These are phyloP conservation scores for Mus minutoides DNA, from an alignment of 2,797 vertebrate species.

Conservation along the genomic window DNA sequence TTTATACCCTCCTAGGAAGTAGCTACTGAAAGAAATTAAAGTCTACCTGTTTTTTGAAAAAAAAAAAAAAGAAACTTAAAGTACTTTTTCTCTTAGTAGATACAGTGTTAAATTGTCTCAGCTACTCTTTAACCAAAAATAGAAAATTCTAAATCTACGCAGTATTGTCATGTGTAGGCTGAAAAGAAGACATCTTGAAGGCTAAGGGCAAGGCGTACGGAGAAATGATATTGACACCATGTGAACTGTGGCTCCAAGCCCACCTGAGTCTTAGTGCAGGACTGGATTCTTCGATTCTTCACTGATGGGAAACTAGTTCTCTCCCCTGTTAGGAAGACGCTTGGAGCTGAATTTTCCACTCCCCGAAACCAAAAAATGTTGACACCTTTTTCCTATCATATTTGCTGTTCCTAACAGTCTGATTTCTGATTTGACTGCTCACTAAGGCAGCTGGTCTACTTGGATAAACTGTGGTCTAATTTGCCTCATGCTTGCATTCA, in stretches of 20 bases:
- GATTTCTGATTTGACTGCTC: constrained; percentile 45
- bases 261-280: not conserved
- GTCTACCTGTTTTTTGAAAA: not conserved
- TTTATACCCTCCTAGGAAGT: not conserved
- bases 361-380: not conserved
- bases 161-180: not conserved
- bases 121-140: not conserved
- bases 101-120: not conserved
- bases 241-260: not conserved
- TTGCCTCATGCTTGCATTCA: not conserved
- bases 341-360: not conserved
- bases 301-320: not conserved
- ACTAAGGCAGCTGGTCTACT: not conserved
- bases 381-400: not conserved
- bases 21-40: not conserved
- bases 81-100: not conserved
- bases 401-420: constrained; percentile 8
- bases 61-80: not conserved
- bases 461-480: not conserved
- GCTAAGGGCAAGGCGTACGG: not conserved
- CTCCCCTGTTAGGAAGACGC: not conserved
- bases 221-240: not conserved
- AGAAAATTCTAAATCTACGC: not conserved
- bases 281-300: constrained; percentile 23
- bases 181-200: not conserved